Conservation (phyloP, 2,888 invertebrate species). For the Nebria brevicollis region DNA sequence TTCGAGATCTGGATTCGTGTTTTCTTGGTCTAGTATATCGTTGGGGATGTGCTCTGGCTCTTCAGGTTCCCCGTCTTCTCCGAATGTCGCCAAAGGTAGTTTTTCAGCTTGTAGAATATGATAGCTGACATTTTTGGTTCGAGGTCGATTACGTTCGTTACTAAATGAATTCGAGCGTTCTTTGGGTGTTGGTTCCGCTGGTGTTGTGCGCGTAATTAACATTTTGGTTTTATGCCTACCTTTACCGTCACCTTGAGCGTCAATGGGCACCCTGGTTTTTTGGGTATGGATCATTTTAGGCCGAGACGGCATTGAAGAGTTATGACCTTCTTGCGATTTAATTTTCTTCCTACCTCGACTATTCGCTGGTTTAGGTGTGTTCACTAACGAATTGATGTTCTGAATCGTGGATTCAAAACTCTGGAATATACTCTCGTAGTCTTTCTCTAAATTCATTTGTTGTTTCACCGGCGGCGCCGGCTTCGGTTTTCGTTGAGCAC, state of each 20-base stretch:
- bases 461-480: constrained; percentile 51
- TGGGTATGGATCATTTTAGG: constrained; percentile 84
- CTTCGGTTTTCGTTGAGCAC: constrained; percentile 49
- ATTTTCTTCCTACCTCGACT: constrained; percentile 57
- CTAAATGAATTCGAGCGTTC: constrained; percentile 57
- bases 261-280: constrained; percentile 68
- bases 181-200: constrained; percentile 61
- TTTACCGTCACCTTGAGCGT: constrained; percentile 66
- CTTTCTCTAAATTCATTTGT: constrained; percentile 58
- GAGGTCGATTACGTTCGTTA: constrained; percentile 67
- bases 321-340: constrained; percentile 52
- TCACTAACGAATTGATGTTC: constrained; percentile 64
- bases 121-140: constrained; percentile 74
- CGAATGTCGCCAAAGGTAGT: constrained; percentile 66
- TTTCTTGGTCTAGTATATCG: constrained; percentile 42
- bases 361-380: constrained; percentile 58
- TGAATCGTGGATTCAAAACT: constrained; percentile 64
- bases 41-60: constrained; percentile 50
- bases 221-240: constrained; percentile 69
- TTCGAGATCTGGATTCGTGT: constrained; percentile 52
- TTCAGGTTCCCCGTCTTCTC: constrained; percentile 57
- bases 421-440: constrained; percentile 63
- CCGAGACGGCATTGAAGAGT: constrained; percentile 64
- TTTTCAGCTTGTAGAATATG: constrained; percentile 67
- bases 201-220: constrained; percentile 66